These are phyloP conservation scores for Sinodicranocentrus sp. DNA, from an alignment of 2,888 invertebrate species.

Conservation along the genomic window DNA sequence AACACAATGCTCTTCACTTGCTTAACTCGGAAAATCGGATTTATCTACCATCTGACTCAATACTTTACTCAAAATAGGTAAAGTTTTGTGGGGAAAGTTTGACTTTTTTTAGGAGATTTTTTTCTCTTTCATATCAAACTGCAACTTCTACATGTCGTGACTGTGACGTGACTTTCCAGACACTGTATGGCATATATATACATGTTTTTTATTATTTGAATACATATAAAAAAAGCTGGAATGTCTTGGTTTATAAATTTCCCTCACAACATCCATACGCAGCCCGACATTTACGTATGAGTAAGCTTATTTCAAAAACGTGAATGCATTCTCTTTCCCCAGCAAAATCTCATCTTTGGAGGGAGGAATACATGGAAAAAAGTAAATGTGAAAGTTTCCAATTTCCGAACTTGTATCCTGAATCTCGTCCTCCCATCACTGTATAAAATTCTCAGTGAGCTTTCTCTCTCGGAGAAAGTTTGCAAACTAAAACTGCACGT, in stretches of 20 bases:
- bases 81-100: conserved; percentile 49
- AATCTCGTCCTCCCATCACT: conserved; percentile 20
- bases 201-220: too few relatives aligned
- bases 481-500: too few relatives aligned
- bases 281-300: background rate
- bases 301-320: background rate
- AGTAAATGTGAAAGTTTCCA: conserved; percentile 43
- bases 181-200: too few relatives aligned
- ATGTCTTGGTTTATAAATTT: background rate
- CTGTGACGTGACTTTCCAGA: too few relatives aligned
- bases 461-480: too few relatives aligned
- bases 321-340: background rate
- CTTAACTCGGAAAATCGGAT: conserved; percentile 27
- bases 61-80: conserved; percentile 48
- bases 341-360: background rate
- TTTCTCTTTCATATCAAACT: background rate
- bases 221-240: too few relatives aligned
- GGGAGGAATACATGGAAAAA: conserved; percentile 25
- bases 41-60: conserved; percentile 42
- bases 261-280: too few relatives aligned
- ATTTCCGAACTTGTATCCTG: conserved; percentile 41
- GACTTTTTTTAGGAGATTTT: background rate
- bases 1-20: too few relatives aligned
- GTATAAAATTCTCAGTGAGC: too few relatives aligned
- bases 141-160: too few relatives aligned